Evolutionary conservation across 2,797 vertebrate species (phyloP).

Genomic region (Rhynchonycteris naso): DNA sequence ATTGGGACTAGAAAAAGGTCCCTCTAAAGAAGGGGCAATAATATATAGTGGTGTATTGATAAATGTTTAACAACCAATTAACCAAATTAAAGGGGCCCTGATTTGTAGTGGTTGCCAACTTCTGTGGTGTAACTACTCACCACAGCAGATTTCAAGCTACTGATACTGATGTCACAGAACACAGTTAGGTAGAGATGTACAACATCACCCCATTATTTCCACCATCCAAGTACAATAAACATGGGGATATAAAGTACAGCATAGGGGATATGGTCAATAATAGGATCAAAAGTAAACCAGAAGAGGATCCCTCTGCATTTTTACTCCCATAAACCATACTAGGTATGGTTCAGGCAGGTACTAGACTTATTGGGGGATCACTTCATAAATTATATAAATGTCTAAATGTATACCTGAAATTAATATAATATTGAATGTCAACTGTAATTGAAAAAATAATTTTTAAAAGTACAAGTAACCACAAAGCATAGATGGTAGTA

Average conservation of each 20-base stretch:
- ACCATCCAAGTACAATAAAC: not conserved
- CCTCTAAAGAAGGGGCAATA: not conserved
- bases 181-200: not conserved
- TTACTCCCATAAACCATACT: not conserved
- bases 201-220: not conserved
- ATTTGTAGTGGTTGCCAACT: not conserved
- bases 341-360: not conserved
- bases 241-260: not conserved
- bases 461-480: not conserved
- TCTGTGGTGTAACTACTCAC: not conserved
- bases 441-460: not conserved
- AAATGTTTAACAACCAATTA: not conserved
- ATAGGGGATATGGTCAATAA: not conserved
- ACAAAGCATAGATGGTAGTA: not conserved
- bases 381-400: not conserved
- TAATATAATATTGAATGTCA: not conserved
- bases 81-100: not conserved
- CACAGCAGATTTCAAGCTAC: not conserved
- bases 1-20: not conserved
- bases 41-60: not conserved
- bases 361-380: not conserved
- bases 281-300: constrained; percentile 12
- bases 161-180: not conserved
- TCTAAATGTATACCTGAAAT: not conserved
- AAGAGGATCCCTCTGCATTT: not conserved